Percentiles rank a stretch among this genome's conserved stretches.
Conservation (phyloP, 2,888 invertebrate species). For the Acanthosepion esculentum region DNA sequence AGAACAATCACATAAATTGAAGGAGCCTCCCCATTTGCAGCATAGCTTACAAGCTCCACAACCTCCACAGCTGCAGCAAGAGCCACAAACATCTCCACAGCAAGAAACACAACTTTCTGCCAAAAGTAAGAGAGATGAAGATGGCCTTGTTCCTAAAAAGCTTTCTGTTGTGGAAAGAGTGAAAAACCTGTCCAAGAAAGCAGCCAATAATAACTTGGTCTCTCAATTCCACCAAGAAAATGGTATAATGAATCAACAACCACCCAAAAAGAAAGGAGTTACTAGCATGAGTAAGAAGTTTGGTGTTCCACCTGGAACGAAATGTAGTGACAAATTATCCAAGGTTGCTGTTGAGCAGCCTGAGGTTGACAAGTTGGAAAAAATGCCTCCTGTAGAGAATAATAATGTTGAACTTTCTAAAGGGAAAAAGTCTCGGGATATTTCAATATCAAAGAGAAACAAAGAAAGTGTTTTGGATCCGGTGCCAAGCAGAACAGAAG, state of each 20-base stretch:
- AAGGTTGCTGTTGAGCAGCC: not conserved
- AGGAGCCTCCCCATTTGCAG: slow-evolving; percentile 6
- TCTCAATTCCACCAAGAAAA: not conserved
- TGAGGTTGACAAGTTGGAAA: not conserved
- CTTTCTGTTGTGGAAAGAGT: not conserved
- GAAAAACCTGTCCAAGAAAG: slow-evolving; percentile 8
- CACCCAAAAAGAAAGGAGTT: not conserved
- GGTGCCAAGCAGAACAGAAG: not conserved
- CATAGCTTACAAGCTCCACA: not conserved
- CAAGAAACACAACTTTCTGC: not conserved
- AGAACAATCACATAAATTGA: slow-evolving; percentile 16
- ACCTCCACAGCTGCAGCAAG: slow-evolving; percentile 34
- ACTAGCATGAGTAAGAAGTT: not conserved
- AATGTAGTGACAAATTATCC: not conserved
- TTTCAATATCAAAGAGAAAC: not conserved
- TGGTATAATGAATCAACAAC: not conserved
- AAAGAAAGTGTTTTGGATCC: slow-evolving; percentile 33
- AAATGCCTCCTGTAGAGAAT: not conserved
- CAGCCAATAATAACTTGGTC: not conserved
- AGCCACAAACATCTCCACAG: not conserved
- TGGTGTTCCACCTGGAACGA: not conserved
- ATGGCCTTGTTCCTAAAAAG: slow-evolving; percentile 50
- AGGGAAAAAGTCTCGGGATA: not conserved
- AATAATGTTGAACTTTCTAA: not conserved
- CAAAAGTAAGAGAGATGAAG: slow-evolving; percentile 49